Evolutionary conservation across 1,140 invertebrate genomes (phyloP), one percentile per base, ranked within the genome.

Genomic region (Calephelis virginiensis): DNA sequence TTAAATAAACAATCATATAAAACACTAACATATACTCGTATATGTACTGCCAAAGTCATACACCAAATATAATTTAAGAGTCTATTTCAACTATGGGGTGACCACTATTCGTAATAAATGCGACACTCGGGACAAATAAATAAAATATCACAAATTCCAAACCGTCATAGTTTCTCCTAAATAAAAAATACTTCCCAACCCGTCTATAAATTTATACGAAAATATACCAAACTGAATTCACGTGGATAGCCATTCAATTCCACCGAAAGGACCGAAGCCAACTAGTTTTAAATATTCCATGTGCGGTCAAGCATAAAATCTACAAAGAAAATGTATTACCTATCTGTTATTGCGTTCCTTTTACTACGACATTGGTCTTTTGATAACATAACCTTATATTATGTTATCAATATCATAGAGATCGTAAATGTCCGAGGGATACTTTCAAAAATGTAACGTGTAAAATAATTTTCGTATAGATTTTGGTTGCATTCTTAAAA

Each of bases 251-350:
- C 77, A 78, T 86, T 82, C 82, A 82, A 85, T 85, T 82, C 77
- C 74, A 75, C 70, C 74, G 75, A 74, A 76, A 77, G 80, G 80
- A 77, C 79, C 76, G 77, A 76, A 76, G 78, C 76, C 75, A 79
- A 77, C 76, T 76, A 81, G 72, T 85, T 86, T 86, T 89, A 90
- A 89, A 89, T 89, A 88, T 90, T 90, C 84, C 83, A 89, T 85
- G 85, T 86, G 84, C 79, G 85, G 88, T 86, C 85, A 84, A 86
- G 75, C 81, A 78, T 83, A 83, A 88, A 88, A 89, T 86, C 81
- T 82, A 90, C 85, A 89, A 89, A 90, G 86, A 86, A 86, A 90
- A 90, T 83, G 80, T 87, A 88, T 89, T 85, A 87, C 80, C 78
- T 77, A 83, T 84, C 82, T 83, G 84, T 87, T 90, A 89, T 89